phyloP scores from a whole-genome alignment of 2,797 vertebrate species.

The Myiotriccus ornatus region DNA sequence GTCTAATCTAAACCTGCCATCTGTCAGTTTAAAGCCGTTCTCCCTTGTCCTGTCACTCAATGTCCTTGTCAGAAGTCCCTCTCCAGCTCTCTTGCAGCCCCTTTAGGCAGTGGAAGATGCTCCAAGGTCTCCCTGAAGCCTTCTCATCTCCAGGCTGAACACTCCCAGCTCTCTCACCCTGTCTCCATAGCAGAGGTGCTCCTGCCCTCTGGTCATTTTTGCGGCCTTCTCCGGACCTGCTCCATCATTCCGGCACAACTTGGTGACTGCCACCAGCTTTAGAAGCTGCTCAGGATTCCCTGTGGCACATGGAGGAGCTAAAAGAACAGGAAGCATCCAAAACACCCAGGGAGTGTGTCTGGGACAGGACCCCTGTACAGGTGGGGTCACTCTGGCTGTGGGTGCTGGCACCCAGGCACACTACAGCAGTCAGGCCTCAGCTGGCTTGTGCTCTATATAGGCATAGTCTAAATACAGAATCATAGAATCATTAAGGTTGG shows the following conservation, averaged over 20 bases:
- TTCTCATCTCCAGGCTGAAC: neutral
- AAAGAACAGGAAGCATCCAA: neutral
- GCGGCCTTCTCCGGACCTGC: neutral
- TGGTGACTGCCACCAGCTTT: neutral
- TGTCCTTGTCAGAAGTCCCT: neutral
- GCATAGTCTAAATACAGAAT: neutral
- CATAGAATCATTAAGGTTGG: neutral
- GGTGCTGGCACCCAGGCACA: neutral
- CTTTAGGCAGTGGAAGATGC: neutral
- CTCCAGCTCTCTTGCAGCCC: neutral
- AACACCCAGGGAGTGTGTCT: neutral
- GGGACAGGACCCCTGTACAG: accelerated
- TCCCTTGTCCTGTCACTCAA: neutral
- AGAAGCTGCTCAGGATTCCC: neutral
- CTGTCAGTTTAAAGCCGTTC: neutral
- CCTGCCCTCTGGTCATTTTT: neutral
- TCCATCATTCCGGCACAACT: neutral
- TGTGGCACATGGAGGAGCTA: accelerated
- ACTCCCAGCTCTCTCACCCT: neutral
- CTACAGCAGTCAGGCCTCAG: neutral
- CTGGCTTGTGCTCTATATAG: neutral
- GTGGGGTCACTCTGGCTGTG: accelerated
- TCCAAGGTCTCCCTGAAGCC: neutral
- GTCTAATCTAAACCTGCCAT: neutral
- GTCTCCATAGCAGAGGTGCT: neutral